These are phyloP conservation scores for Pelagia noctiluca DNA, from an alignment of 30 jellyfish, hydroid and myxozoan species.

Conservation along the genomic window DNA sequence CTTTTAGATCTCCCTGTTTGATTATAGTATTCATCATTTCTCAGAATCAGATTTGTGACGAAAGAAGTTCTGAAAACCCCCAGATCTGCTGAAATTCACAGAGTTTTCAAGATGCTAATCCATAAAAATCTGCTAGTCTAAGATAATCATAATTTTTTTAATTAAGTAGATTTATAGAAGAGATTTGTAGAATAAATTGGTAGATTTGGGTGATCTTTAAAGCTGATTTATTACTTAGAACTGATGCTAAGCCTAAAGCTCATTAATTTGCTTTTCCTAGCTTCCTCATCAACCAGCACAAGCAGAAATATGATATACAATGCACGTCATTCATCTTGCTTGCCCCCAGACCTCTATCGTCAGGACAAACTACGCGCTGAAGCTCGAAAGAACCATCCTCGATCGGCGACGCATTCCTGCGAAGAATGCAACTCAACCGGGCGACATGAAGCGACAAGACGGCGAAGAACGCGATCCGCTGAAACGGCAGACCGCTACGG, in stretches of 20 bases:
- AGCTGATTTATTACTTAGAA: not conserved
- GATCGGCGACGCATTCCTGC: slow-evolving; percentile 28
- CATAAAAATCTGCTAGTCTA: too few relatives aligned
- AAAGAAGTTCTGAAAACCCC: too few relatives aligned
- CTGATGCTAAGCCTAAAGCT: not conserved
- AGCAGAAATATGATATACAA: slow-evolving; percentile 52
- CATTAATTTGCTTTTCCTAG: not conserved
- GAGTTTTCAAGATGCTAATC: too few relatives aligned
- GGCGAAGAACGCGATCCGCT: slow-evolving; percentile 66
- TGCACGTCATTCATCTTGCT: slow-evolving; percentile 51
- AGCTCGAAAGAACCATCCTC: slow-evolving; percentile 32
- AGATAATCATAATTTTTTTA: too few relatives aligned
- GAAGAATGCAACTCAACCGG: slow-evolving; percentile 55
- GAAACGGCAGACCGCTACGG: slow-evolving; percentile 75
- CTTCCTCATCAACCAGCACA: slow-evolving; percentile 9
- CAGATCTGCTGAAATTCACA: too few relatives aligned
- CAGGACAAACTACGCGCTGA: slow-evolving; percentile 48
- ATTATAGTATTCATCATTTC: too few relatives aligned
- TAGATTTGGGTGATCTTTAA: not conserved
- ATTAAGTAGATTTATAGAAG: too few relatives aligned
- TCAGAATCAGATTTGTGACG: too few relatives aligned
- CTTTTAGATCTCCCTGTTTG: too few relatives aligned
- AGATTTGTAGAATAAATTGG: not conserved
- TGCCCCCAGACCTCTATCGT: slow-evolving; percentile 56
- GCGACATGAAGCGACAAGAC: not conserved